Base-by-base conservation (phyloP, 2,888 invertebrate species). In the Xanthia icteritia region DNA sequence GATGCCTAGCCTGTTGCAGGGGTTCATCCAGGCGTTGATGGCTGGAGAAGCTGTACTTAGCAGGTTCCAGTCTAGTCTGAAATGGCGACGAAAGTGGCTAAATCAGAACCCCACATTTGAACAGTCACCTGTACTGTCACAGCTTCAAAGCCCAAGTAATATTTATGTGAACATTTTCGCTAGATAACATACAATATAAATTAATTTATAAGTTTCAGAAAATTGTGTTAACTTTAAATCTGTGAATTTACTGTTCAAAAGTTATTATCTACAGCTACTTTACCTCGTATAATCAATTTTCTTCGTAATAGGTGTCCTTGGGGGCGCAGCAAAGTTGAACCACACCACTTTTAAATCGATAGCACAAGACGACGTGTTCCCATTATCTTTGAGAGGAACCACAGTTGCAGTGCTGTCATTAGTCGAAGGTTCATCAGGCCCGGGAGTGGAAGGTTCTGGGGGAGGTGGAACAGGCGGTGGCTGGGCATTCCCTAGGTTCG, bases 241-340 rank as follows among this genome's bases (percentile, higher is more conserved):
- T 60, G 9, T 60, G 60, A 31, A 9, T 60, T 15, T 27, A 27
- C 2, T 17, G 27, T 27, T 27, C 15, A 27, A 58, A 13, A 58
- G 13, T 56, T 54, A 5, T 58, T 17, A 54, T 63, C 36, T 17
- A 39, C 17, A 36, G 9, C 48, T 45, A 48, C 63, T 77, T 88
- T 93, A 98, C 98, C 98, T 98, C 0, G 99, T 99, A 90, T 98
- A 99, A 93, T 99, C 99, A 88, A 99, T 99, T 95, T 99, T 99
- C 86, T 98, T 97, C 0, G 99, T 99, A 68, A 99, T 99, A 0
- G 99, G 99, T 2, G 99, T 98, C 82, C 99, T 97, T 0, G 99
- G 99, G 0, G 99, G 99, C 0, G 99, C 99, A 9, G 99, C 99
- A 95, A 99, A 99, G 93, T 99, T 99, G 90, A 99, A 99, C 99